Conservation (phyloP, 2,797 vertebrate species). For the Siniperca scherzeri region DNA sequence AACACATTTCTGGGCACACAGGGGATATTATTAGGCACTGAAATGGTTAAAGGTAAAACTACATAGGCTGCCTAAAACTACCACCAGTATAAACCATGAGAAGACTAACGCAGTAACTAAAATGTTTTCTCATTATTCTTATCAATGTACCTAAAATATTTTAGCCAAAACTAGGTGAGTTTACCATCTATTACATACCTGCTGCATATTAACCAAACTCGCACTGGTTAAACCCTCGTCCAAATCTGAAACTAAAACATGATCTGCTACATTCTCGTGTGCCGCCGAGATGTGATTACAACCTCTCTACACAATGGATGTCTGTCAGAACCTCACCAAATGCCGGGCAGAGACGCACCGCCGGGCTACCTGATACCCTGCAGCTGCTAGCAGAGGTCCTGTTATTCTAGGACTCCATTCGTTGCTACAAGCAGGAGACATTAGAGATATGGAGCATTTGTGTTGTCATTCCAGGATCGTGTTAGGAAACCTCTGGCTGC, state of each 20-base stretch:
- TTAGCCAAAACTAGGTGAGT: background rate
- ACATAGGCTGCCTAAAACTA: background rate
- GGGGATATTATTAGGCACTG: background rate
- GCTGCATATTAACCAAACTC: constrained; percentile 1
- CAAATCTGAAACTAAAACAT: constrained; percentile 47
- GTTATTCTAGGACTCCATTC: constrained; percentile 49
- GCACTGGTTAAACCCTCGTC: background rate
- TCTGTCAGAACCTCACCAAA: constrained; percentile 74
- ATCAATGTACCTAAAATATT: background rate
- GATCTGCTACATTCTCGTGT: constrained; percentile 40
- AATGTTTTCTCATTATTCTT: too few relatives aligned
- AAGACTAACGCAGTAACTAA: background rate
- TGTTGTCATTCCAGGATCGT: constrained; percentile 47
- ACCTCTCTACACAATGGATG: constrained; percentile 67
- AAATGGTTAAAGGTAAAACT: background rate
- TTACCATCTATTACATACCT: constrained; percentile 8
- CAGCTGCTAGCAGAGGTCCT: constrained; percentile 73
- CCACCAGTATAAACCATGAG: background rate
- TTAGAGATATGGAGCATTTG: constrained; percentile 37
- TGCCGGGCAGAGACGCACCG: constrained; percentile 49
- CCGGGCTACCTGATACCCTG: constrained; percentile 69
- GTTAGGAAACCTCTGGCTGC: constrained; percentile 47
- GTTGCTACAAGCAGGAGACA: constrained; percentile 20
- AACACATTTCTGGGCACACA: background rate
- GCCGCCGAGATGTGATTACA: constrained; percentile 54